Base-by-base conservation (phyloP, 2,888 invertebrate species). In the Pyrgus malvae region DNA sequence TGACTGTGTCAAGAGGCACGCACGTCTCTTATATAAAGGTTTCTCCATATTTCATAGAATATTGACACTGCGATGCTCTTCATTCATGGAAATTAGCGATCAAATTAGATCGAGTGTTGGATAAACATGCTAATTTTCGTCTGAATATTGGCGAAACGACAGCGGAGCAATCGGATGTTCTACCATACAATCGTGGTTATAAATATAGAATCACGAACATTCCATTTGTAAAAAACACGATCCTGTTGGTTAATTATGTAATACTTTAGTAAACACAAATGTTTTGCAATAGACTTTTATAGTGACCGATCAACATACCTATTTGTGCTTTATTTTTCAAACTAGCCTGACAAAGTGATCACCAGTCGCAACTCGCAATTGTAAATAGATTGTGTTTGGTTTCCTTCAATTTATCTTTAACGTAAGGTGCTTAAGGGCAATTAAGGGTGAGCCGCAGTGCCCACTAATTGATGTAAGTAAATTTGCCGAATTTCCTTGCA, bases 401-500 rank as follows among this genome's bases (percentile, higher is more conserved):
- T n/a, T n/a, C n/a, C n/a, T n/a, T n/a, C n/a, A n/a, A n/a, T n/a
- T n/a, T n/a, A n/a, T n/a, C n/a, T n/a, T n/a, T n/a, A n/a, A n/a
- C n/a, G n/a, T n/a, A n/a, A n/a, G n/a, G n/a, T n/a, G n/a, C n/a
- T n/a, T n/a, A n/a, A 23, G 6, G 6, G 23, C 3, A 23, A 23
- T 16, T 31, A 37, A 37, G 79, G 72, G 21, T 70, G 65, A 4
- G 74, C 75, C 7, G 80, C 58, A 46, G 86, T 53, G n/a, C 74
- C 84, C 11, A 82, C 74, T n/a, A 4, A 84, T 58, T 56, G 73
- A 65, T 0, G 60, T 46, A 1, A 1, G 69, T 79, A n/a, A 86
- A 86, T 48, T 74, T 69, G 1, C 83, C 83, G 56, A 84, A 84
- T 38, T 72, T 62, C 0, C n/a, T n/a, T n/a, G n/a, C n/a, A n/a